Percentiles rank a stretch among this genome's conserved stretches.
These are phyloP conservation scores for Thunnus thynnus DNA, from an alignment of 2,113 vertebrate species.

Conservation along the genomic window DNA sequence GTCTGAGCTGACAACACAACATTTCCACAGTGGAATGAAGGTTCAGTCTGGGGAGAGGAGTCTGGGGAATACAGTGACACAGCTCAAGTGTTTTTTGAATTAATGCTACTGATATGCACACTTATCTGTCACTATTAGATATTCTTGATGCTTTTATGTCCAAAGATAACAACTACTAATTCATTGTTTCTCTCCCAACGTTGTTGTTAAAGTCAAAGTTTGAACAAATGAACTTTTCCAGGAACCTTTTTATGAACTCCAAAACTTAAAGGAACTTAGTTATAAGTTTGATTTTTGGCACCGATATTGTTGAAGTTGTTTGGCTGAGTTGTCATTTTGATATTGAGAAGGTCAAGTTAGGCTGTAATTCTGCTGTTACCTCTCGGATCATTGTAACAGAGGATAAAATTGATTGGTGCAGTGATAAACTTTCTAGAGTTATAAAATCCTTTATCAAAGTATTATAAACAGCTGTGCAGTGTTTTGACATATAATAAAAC, in stretches of 20 bases:
- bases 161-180: neutral
- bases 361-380: too few relatives aligned
- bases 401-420: too few relatives aligned
- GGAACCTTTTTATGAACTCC: neutral
- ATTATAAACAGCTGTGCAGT: too few relatives aligned
- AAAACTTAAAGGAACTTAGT: neutral
- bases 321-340: too few relatives aligned
- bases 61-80: neutral
- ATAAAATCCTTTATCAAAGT: too few relatives aligned
- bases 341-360: too few relatives aligned
- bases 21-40: neutral
- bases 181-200: neutral
- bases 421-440: too few relatives aligned
- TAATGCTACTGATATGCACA: neutral
- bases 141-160: neutral
- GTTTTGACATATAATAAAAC: too few relatives aligned
- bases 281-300: neutral
- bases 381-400: too few relatives aligned
- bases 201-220: neutral
- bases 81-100: neutral
- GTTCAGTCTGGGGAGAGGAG: neutral
- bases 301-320: too few relatives aligned
- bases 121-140: neutral
- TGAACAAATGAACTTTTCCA: too few relatives aligned
- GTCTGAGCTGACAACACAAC: slow-evolving; percentile 15